A percentile compares a stretch with the other conserved stretches of the same genome.
Conservation (phyloP, 2,888 invertebrate genomes). For the Omphaloscelis lunosa region DNA sequence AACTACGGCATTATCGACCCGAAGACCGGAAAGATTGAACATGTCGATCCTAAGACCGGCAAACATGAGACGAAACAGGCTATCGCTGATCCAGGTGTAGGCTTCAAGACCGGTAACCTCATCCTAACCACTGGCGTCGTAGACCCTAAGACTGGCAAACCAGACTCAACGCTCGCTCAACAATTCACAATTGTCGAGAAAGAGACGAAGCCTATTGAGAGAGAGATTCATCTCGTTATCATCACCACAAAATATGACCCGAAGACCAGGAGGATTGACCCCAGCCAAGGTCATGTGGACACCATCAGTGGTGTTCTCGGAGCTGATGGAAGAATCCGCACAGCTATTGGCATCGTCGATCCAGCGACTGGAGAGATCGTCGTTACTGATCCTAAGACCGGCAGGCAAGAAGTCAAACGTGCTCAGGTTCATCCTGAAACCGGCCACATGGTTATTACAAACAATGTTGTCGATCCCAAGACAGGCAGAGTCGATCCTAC, state of each 20-base stretch:
- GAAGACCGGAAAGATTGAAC: slow-evolving; percentile 90
- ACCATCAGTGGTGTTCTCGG: slow-evolving; percentile 91
- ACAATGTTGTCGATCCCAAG: slow-evolving; percentile 90
- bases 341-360: slow-evolving; percentile 92
- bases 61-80: slow-evolving; percentile 91
- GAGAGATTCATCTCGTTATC: slow-evolving; percentile 91
- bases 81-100: slow-evolving; percentile 83
- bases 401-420: slow-evolving; percentile 91
- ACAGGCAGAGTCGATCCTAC: slow-evolving; percentile 92
- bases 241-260: slow-evolving; percentile 92
- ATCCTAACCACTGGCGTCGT: slow-evolving; percentile 89
- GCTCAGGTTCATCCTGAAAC: slow-evolving; percentile 89
- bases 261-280: slow-evolving; percentile 87
- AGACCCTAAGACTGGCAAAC: slow-evolving; percentile 91
- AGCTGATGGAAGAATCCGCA: slow-evolving; percentile 88
- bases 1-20: slow-evolving; percentile 90
- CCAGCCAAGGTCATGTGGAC: slow-evolving; percentile 84
- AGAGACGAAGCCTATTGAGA: slow-evolving; percentile 83
- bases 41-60: slow-evolving; percentile 90
- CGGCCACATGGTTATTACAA: slow-evolving; percentile 90
- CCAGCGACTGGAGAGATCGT: slow-evolving; percentile 91
- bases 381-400: slow-evolving; percentile 85
- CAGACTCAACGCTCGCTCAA: slow-evolving; percentile 89
- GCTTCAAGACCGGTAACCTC: slow-evolving; percentile 87
- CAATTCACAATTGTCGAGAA: slow-evolving; percentile 89